Evolutionary conservation across 2,888 invertebrate genomes (phyloP), one percentile per base, ranked within the genome.

Genomic region (Mythimna impura): DNA sequence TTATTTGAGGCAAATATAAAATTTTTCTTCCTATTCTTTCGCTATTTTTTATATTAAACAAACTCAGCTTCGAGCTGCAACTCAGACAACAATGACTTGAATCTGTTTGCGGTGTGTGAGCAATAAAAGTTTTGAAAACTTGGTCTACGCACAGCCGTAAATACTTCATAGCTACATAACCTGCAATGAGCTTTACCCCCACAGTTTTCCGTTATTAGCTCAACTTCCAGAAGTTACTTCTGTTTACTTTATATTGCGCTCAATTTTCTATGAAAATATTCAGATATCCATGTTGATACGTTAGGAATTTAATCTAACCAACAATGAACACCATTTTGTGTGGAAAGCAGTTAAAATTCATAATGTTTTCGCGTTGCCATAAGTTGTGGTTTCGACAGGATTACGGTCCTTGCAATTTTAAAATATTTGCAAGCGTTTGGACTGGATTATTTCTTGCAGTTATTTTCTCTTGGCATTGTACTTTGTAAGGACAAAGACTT

Each of bases 291-390:
- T 60, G 63, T 60, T 72, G 50, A n/a, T 60, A 73, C 25, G 54
- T 73, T 62, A 20, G 43, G 52, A 75, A 80, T 76, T 76, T 80
- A 80, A 80, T 76, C 61, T 80, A 76, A 66, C 61, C 34, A 36
- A 66, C 66, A 76, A 75, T 57, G 52, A 66, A 57, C 34, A 62
- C 55, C n/a, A 64, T 76, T 81, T 76, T 50, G 20, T 40, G 36
- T 0, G 34, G 40, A 63, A 66, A 57, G 30, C 66, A 57, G 67
- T 82, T 72, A 79, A 83, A 67, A 64, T 81, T 78, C 76, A 81
- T 76, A 68, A 76, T 64, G 76, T 67, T 64, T 78, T 43, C 50
- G 54, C 40, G 34, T 76, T 20, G 34, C 47, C 50, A 67, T 81
- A 76, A 76, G 25, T 67, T n/a, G 58, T 55, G 64, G 50, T 9